Evolutionary conservation across 2,113 vertebrate species (phyloP).

Genomic region (Oceanodroma tethys): DNA sequence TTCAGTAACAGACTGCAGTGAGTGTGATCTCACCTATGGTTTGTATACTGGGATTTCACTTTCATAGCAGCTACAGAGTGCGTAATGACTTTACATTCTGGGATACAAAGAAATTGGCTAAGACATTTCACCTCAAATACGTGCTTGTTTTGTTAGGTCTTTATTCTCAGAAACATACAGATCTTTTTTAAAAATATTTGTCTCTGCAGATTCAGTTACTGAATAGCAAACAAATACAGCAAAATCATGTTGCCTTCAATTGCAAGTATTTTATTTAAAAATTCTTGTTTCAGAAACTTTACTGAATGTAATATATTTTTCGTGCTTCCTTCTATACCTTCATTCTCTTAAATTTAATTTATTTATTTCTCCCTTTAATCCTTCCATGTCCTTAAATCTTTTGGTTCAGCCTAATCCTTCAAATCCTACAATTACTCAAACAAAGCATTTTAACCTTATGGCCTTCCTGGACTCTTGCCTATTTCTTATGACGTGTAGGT

Average conservation of each 20-base stretch:
- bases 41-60: neutral
- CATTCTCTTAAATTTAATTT: constrained; percentile 6
- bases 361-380: constrained; percentile 54
- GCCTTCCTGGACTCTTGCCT: constrained; percentile 44
- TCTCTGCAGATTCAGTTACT: neutral
- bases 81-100: neutral
- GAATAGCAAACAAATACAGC: neutral
- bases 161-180: neutral
- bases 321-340: neutral
- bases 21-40: neutral
- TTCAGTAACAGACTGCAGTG: neutral
- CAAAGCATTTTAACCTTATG: constrained; percentile 64
- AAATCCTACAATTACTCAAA: constrained; percentile 63
- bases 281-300: neutral
- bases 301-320: neutral
- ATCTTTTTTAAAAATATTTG: neutral
- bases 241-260: neutral
- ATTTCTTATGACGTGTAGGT: constrained; percentile 21
- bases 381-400: constrained; percentile 43
- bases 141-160: neutral
- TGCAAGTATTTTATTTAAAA: neutral
- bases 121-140: neutral
- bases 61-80: neutral
- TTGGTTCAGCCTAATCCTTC: constrained; percentile 51
- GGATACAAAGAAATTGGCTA: neutral